These are phyloP conservation scores for Pelvicachromis taeniatus DNA, from an alignment of 2,113 vertebrate genomes.

Conservation along the genomic window DNA sequence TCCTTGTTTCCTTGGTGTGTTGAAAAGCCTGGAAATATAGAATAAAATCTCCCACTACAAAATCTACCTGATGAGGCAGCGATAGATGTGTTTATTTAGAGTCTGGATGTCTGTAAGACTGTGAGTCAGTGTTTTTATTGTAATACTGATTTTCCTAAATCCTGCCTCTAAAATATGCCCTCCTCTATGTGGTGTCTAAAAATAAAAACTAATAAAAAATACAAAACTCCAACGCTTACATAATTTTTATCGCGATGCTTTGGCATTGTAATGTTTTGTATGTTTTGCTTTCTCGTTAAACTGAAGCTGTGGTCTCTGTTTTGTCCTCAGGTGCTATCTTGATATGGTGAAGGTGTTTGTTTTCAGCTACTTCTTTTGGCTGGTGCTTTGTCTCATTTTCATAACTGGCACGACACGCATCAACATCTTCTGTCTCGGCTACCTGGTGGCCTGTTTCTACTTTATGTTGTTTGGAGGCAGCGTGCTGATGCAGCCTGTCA, in stretches of 20 bases:
- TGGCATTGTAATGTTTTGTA: not conserved
- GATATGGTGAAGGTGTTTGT: slow-evolving; percentile 76
- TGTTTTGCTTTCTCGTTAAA: not conserved
- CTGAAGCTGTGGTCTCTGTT: not conserved
- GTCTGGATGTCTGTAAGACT: not conserved
- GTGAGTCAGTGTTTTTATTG: not conserved
- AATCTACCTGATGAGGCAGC: not conserved
- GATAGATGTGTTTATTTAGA: not conserved
- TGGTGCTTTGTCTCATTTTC: slow-evolving; percentile 80
- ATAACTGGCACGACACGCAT: slow-evolving; percentile 74
- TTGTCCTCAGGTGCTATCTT: slow-evolving; percentile 65
- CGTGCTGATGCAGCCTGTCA: slow-evolving; percentile 72
- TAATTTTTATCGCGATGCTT: not conserved
- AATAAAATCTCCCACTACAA: not conserved
- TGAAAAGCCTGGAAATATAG: not conserved
- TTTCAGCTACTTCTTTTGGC: slow-evolving; percentile 79
- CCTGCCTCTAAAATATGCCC: not conserved
- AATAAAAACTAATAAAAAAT: not conserved
- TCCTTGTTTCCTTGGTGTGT: not conserved
- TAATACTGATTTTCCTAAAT: not conserved
- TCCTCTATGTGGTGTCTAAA: not conserved
- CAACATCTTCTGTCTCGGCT: slow-evolving; percentile 73
- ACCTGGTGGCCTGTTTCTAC: slow-evolving; percentile 78
- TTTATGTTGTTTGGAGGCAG: slow-evolving; percentile 75
- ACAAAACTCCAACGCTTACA: rapidly evolving